Evolutionary conservation across 2,113 vertebrate genomes (phyloP), one percentile per base, ranked within the genome.

Genomic region (Prionailurus bengalensis): DNA sequence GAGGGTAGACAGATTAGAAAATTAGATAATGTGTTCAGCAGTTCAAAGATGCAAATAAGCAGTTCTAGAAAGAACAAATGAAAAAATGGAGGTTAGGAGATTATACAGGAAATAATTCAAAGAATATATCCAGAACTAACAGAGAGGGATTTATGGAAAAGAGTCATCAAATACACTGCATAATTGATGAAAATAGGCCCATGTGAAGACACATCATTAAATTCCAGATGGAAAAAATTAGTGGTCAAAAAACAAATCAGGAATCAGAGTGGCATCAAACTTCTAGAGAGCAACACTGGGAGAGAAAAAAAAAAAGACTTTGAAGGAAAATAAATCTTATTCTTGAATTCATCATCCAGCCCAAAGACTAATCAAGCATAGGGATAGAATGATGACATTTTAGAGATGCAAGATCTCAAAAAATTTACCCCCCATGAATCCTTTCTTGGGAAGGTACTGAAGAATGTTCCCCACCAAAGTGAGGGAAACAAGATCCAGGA

Each of bases 341-440:
- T 85, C 65, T 94, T 96, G 8, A 71, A 53, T 80, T 94, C 63
- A 73, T 94, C 65, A 71, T 23, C 29, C 58, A 73, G 9, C 65
- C 42, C 45, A 86, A 80, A 94, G 31, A 55, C 61, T 48, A 39
- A 93, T 39, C 36, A 51, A 63, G 21, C 61, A 31, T 29, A 19
- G 23, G 5, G 9, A 0, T 48, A 33, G 29, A 85, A 70, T 79
- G 53, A 84, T 27, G 58, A 87, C 39, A 83, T 76, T 88, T 76
- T 29, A 88, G 36, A 51, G 27, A 63, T 17, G 6, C 21, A 23
- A 33, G 13, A 84, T 71, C 66, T 33, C 74, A 36, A n/a, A 55
- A 71, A 27, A 12, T 73, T 70, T 93, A 5, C 31, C 29, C 15
- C 90, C 15, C 15, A 29, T 7, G 12, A 70, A 39, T 16, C 55